Conservation (phyloP, 2,113 vertebrate species). For the Ploceus nigricollis region DNA sequence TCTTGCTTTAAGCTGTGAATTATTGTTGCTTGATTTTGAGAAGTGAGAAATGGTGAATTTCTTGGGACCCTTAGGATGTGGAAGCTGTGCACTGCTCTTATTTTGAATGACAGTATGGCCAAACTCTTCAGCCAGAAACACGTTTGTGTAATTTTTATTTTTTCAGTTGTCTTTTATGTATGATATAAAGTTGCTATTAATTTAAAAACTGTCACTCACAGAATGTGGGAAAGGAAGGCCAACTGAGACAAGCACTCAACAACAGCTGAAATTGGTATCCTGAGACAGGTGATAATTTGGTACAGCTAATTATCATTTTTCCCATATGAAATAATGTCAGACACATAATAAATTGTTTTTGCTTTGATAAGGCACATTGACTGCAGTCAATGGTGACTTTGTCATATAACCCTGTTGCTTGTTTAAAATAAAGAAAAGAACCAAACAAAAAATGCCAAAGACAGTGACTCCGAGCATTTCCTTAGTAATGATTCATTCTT, state of each 20-base stretch:
- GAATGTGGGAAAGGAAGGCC: constrained; percentile 37
- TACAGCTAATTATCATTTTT: constrained; percentile 62
- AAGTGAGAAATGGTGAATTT: constrained; percentile 26
- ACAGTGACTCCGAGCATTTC: neutral
- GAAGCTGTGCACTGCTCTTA: neutral
- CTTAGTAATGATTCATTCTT: neutral
- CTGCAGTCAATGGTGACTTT: neutral
- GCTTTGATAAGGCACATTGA: constrained; percentile 26
- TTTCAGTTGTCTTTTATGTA: constrained; percentile 21
- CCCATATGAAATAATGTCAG: constrained; percentile 30
- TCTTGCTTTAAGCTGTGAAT: constrained; percentile 39
- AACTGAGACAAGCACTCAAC: constrained; percentile 21
- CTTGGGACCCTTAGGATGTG: neutral
- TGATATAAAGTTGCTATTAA: constrained; percentile 59
- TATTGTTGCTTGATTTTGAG: constrained; percentile 3
- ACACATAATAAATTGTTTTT: constrained; percentile 41
- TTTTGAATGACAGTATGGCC: constrained; percentile 40
- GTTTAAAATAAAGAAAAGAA: neutral
- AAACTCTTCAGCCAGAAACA: constrained; percentile 4
- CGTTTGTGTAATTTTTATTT: constrained; percentile 10
- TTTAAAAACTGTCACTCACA: constrained; percentile 70
- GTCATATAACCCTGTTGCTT: neutral
- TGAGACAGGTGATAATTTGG: constrained; percentile 65
- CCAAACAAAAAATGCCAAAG: neutral
- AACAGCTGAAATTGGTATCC: constrained; percentile 3